Conservation (phyloP, 2,888 invertebrate species). For the Eulithis testata region DNA sequence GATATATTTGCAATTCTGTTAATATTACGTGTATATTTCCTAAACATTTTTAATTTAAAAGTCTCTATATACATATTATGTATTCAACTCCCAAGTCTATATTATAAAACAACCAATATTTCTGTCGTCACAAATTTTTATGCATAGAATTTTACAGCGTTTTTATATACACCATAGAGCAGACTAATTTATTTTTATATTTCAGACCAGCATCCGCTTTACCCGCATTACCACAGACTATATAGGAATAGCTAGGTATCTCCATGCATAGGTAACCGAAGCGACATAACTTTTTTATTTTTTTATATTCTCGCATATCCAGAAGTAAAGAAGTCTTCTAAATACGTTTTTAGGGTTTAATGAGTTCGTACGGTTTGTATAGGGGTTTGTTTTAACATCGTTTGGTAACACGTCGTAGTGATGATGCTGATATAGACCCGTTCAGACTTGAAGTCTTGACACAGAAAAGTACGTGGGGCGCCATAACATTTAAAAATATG, state of each 20-base stretch:
- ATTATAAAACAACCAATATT: constrained; percentile 24
- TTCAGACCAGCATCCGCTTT: constrained; percentile 27
- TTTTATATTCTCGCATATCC: too few relatives aligned
- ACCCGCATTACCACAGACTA: constrained; percentile 25
- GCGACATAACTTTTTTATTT: too few relatives aligned
- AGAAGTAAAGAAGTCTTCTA: too few relatives aligned
- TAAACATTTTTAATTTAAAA: neutral
- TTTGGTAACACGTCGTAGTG: too few relatives aligned
- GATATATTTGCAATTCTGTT: neutral
- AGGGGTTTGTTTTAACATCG: too few relatives aligned
- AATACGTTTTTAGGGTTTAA: too few relatives aligned
- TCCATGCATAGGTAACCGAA: neutral
- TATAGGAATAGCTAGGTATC: constrained; percentile 6
- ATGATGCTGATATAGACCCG: too few relatives aligned
- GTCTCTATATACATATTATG: neutral
- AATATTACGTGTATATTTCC: neutral
- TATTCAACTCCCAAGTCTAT: constrained; percentile 1
- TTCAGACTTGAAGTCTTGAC: too few relatives aligned
- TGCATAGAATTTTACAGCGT: constrained; percentile 33
- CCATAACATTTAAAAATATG: too few relatives aligned
- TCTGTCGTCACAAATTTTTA: constrained; percentile 35
- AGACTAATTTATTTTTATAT: constrained; percentile 33
- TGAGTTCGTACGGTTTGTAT: too few relatives aligned
- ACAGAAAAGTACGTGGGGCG: too few relatives aligned
- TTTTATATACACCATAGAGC: constrained; percentile 38